These are phyloP conservation scores for Dorcus hopei DNA, from an alignment of 2,888 invertebrate genomes.

Conservation along the genomic window DNA sequence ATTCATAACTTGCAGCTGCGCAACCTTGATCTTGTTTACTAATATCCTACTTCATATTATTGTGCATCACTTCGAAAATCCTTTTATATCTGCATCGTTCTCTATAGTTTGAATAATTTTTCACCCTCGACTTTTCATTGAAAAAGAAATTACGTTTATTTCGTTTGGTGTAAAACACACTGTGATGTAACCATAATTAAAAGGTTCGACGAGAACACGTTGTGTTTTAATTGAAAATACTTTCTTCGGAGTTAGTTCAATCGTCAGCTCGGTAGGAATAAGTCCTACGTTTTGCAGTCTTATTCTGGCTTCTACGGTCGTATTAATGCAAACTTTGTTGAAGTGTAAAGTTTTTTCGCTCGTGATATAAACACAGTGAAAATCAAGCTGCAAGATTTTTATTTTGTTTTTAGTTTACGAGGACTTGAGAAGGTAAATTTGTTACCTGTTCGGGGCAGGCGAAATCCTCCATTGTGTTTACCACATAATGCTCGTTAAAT, in stretches of 20 bases:
- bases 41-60: no score
- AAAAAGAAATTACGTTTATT: conserved; percentile 41
- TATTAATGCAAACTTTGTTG: conserved; percentile 43
- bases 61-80: no score
- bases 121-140: not conserved
- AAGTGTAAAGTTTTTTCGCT: conserved; percentile 45
- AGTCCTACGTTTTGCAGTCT: conserved; percentile 46
- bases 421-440: conserved; percentile 1
- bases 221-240: conserved; percentile 42
- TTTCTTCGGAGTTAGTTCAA: conserved; percentile 3
- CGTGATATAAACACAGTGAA: conserved; percentile 42
- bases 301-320: conserved; percentile 37
- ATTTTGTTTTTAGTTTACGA: conserved; percentile 5
- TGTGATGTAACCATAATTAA: conserved; percentile 38
- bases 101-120: no score
- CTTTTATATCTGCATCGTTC: no score
- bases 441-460: conserved; percentile 50
- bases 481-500: conserved; percentile 59
- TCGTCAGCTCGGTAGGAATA: conserved; percentile 36
- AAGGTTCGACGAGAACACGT: conserved; percentile 41
- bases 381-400: conserved; percentile 37
- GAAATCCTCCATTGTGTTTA: conserved; percentile 54
- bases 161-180: conserved; percentile 47
- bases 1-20: no score
- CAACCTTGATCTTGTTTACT: no score